A percentile compares a stretch with the other conserved stretches of the same genome.
These are phyloP conservation scores for Asarcornis scutulata DNA, from an alignment of 2,113 vertebrate genomes.

Conservation along the genomic window DNA sequence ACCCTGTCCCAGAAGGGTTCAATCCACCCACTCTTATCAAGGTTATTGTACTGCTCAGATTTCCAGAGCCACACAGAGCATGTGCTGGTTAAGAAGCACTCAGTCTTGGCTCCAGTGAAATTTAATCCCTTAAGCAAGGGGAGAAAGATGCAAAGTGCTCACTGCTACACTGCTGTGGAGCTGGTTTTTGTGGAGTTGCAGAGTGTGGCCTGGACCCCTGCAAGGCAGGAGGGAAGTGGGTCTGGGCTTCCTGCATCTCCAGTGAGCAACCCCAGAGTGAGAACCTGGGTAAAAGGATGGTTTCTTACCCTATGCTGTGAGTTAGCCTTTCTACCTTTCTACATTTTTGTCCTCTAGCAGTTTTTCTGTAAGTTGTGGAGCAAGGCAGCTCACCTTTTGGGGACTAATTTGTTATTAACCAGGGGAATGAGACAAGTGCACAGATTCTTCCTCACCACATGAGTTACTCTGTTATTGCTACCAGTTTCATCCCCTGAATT, in stretches of 20 bases:
- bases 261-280: neutral
- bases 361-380: neutral
- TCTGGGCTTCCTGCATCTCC: neutral
- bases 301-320: accelerated
- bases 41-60: neutral
- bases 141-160: neutral
- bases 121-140: neutral
- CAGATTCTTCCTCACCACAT: neutral
- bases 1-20: neutral
- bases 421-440: neutral
- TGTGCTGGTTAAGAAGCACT: neutral
- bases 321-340: accelerated
- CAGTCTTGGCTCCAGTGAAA: neutral
- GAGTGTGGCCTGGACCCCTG: accelerated
- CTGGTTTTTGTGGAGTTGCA: neutral
- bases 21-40: neutral
- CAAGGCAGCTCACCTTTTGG: neutral
- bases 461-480: neutral
- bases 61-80: accelerated
- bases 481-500: neutral
- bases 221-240: neutral
- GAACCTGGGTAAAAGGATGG: accelerated
- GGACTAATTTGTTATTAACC: neutral
- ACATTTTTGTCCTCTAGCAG: neutral
- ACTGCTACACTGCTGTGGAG: neutral